Evolutionary conservation across 2,113 vertebrate species (phyloP).

Genomic region (Sturnus vulgaris): DNA sequence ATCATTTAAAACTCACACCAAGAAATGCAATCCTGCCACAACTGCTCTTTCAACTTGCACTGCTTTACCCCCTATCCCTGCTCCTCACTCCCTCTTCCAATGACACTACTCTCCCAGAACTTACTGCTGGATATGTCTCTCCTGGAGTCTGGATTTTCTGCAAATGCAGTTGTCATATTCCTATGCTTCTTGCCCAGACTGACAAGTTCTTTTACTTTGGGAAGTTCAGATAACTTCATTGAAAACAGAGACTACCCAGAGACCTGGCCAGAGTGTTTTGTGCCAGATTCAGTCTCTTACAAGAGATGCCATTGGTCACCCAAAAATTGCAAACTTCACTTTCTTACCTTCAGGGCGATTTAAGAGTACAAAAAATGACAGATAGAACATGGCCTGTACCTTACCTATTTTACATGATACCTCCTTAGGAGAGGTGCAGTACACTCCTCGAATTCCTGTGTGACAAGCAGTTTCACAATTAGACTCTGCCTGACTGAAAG

Average conservation of each 20-base stretch:
- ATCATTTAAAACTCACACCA: neutral
- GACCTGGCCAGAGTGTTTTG: neutral
- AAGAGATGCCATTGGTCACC: neutral
- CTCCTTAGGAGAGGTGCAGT: neutral
- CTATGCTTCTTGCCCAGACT: neutral
- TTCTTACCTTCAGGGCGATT: neutral
- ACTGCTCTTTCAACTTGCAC: neutral
- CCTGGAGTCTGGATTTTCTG: neutral
- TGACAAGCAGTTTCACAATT: neutral
- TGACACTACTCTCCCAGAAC: neutral
- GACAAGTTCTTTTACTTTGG: neutral
- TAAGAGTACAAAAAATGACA: neutral
- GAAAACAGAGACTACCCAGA: neutral
- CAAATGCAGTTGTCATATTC: neutral
- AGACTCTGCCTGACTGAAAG: neutral
- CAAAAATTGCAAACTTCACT: neutral
- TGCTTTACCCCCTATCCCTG: neutral
- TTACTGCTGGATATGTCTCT: neutral
- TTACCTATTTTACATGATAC: neutral
- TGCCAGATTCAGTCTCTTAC: neutral
- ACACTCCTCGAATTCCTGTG: neutral
- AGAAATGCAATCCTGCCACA: neutral
- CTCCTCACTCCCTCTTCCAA: neutral
- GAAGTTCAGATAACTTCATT: neutral
- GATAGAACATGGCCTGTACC: neutral